These are phyloP conservation scores for Drosophila yooni DNA, from an alignment of 2,888 invertebrate species.

Conservation along the genomic window DNA sequence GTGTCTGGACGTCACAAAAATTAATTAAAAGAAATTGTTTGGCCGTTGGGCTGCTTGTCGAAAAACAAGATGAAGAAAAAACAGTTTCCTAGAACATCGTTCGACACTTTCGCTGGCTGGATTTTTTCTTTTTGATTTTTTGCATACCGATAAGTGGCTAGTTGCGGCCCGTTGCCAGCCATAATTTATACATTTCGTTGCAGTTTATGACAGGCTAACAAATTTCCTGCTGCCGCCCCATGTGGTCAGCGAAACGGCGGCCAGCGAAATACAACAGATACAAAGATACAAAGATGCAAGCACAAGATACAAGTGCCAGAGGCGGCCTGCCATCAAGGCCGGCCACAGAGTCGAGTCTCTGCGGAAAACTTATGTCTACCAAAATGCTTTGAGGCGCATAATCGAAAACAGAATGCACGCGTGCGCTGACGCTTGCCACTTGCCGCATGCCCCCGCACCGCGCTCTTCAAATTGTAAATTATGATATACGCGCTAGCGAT, in stretches of 20 bases:
- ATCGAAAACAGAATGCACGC: slow-evolving; percentile 76
- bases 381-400: slow-evolving; percentile 70
- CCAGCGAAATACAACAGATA: slow-evolving; percentile 58
- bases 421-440: slow-evolving; percentile 41
- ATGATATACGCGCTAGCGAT: slow-evolving; percentile 59
- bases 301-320: slow-evolving; percentile 63
- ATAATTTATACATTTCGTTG: slow-evolving; percentile 76
- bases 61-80: background rate
- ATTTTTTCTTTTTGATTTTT: slow-evolving; percentile 41
- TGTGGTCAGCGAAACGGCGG: slow-evolving; percentile 63
- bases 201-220: slow-evolving; percentile 79
- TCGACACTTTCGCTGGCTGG: slow-evolving; percentile 69
- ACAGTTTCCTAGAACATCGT: slow-evolving; percentile 53
- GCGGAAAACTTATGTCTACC: slow-evolving; percentile 61
- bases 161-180: slow-evolving; percentile 51
- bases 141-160: slow-evolving; percentile 65
- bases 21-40: slow-evolving; percentile 75
- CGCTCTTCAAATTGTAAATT: slow-evolving; percentile 64
- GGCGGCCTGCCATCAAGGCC: slow-evolving; percentile 69
- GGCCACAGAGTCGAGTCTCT: slow-evolving; percentile 26
- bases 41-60: slow-evolving; percentile 29
- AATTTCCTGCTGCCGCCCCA: slow-evolving; percentile 73
- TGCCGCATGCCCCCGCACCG: background rate
- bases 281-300: slow-evolving; percentile 42
- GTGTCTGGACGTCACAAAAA: slow-evolving; percentile 64